phyloP scores from a whole-genome alignment of 2,113 vertebrate species.

The Hypanus sabinus region DNA sequence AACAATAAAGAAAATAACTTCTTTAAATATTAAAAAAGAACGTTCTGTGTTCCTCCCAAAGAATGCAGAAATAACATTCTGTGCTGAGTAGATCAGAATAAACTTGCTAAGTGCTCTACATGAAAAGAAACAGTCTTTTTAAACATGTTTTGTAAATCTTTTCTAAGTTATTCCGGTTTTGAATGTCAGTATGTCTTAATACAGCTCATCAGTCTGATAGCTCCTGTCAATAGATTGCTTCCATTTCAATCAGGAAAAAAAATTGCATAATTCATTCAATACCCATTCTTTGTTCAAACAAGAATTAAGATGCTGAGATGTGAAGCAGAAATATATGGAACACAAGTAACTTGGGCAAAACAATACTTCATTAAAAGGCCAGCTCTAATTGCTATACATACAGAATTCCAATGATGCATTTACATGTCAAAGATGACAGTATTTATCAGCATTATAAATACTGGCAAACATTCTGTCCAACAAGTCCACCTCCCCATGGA shows the following conservation, averaged over 20 bases:
- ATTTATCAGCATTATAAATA: not conserved
- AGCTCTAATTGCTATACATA: not conserved
- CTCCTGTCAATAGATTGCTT: not conserved
- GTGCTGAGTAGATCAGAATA: not conserved
- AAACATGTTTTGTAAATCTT: not conserved
- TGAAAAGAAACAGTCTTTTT: not conserved
- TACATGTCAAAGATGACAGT: not conserved
- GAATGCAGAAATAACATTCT: not conserved
- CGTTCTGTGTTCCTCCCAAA: not conserved
- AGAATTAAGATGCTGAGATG: not conserved
- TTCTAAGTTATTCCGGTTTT: not conserved
- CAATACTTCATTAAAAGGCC: not conserved
- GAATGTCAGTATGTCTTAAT: no score
- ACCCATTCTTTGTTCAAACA: not conserved
- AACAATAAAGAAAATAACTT: not conserved
- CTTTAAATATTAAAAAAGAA: not conserved
- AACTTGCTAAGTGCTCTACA: not conserved
- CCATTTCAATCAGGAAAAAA: not conserved
- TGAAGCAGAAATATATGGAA: not conserved
- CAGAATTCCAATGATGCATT: constrained; percentile 20
- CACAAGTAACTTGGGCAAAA: not conserved
- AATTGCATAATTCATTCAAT: not conserved
- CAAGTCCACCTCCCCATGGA: not conserved
- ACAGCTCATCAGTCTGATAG: not conserved
- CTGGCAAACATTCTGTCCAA: no score